Evolutionary conservation across 53 echinoderm and acorn worm genomes (phyloP), one percentile per base, ranked within the genome.

Genomic region (Holothuria leucospilota): DNA sequence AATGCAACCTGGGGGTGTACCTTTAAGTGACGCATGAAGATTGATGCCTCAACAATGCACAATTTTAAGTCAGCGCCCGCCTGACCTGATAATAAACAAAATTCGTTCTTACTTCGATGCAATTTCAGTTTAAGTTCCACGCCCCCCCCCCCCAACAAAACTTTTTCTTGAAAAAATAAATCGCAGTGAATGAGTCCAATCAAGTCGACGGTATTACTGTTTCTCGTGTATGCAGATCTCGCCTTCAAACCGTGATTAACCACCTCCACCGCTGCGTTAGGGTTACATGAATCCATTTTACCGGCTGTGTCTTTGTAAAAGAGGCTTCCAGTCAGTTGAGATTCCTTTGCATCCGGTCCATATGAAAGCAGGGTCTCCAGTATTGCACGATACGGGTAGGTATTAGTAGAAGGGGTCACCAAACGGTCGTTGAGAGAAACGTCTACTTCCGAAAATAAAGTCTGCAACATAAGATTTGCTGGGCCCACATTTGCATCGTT

Each of bases 371-470:
- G 78, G 51, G 84, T 85, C 70, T 93, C 88, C 46, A 93, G 26
- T 78, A 93, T 75, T 42, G 34, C 34, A 34, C 34, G 34, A 34
- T 34, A 34, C 1, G 34, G 34, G 34, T 34, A 34, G 34, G 34
- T 91, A 38, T 80, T 79, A 11, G 86, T 90, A 25, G 86, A 86
- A 13, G 90, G 84, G 49, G 92, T 84, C 34, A 34, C 34, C 34
- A 34, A 34, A 34, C 34, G 34, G 34, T 3, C 34, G 34, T 34
- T 34, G 34, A 92, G 78, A 12, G 91, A 74, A 8, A 94, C 84
- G 62, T 94, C 94, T 42, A 94, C 89, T 78, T 94, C 86, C 52
- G 63, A 70, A 73, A 91, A 91, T 38, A 93, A 69, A 9, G 88
- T 88, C 39, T 94, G 91, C 13, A 88, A 72, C 62, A 91, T 80